Percentiles rank a stretch among this genome's conserved stretches.
These are phyloP conservation scores for Pristionchus exspectatus DNA, from an alignment of 2,888 invertebrate species.

Conservation along the genomic window DNA sequence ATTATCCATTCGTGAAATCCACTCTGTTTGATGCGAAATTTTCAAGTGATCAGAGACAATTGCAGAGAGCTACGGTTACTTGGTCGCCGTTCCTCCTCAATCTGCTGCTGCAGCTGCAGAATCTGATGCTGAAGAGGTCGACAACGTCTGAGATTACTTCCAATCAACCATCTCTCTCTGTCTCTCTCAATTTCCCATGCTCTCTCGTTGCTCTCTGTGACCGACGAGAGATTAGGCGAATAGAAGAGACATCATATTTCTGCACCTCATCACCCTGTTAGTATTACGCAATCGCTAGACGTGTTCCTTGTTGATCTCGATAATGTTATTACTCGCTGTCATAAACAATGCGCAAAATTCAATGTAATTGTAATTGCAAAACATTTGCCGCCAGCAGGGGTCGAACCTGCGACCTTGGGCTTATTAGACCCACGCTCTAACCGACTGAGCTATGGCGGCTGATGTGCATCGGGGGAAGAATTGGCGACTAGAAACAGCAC, in stretches of 20 bases:
- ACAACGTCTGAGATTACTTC: background rate
- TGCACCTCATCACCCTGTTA: background rate
- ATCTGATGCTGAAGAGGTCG: background rate
- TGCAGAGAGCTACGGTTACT: conserved; percentile 50
- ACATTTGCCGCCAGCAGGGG: conserved; percentile 57
- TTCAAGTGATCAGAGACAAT: background rate
- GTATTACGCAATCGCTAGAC: conserved; percentile 48
- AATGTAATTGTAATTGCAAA: background rate
- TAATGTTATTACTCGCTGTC: conserved; percentile 33
- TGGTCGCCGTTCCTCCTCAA: conserved; percentile 39
- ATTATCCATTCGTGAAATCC: too few species aligned
- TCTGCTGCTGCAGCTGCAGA: background rate
- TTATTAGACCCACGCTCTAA: conserved; percentile 63
- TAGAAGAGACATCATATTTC: background rate
- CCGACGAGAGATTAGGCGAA: background rate
- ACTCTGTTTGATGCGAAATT: too few species aligned
- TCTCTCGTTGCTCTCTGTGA: background rate
- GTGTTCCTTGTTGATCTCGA: conserved; percentile 40
- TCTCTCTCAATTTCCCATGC: background rate
- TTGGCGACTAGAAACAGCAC: background rate
- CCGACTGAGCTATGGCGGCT: conserved; percentile 61
- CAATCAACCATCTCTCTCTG: background rate
- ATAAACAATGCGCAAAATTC: background rate
- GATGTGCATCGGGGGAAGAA: background rate
- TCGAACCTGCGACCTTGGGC: conserved; percentile 63